phyloP scores from a whole-genome alignment of 2,888 invertebrate species.

The Apomyelois bistriatella region DNA sequence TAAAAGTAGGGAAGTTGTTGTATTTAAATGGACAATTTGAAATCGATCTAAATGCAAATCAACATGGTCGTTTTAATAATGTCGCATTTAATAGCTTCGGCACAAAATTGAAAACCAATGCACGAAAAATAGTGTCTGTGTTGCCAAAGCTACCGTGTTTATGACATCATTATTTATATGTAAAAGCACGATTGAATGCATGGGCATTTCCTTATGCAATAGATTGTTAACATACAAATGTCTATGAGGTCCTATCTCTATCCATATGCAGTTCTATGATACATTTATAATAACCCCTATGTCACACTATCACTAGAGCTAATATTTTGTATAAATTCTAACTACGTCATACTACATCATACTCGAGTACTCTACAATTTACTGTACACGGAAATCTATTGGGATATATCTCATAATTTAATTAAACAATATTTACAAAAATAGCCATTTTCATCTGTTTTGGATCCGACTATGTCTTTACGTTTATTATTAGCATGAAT shows the following conservation, averaged over 20 bases:
- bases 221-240: slow-evolving; percentile 47
- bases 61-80: slow-evolving; percentile 4
- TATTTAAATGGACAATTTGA: not conserved
- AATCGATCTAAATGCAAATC: not conserved
- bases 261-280: slow-evolving; percentile 59
- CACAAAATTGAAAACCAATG: not conserved
- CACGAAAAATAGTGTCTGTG: not conserved
- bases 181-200: slow-evolving; percentile 27
- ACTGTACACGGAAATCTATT: slow-evolving; percentile 77
- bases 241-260: slow-evolving; percentile 54
- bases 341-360: slow-evolving; percentile 62
- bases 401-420: slow-evolving; percentile 73
- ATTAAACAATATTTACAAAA: slow-evolving; percentile 77
- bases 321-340: slow-evolving; percentile 77
- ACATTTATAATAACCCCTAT: slow-evolving; percentile 58
- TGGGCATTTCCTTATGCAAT: slow-evolving; percentile 41
- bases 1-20: not conserved
- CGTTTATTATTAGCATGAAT: slow-evolving; percentile 41
- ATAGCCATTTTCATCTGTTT: slow-evolving; percentile 68
- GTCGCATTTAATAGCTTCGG: not conserved
- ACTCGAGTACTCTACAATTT: slow-evolving; percentile 73
- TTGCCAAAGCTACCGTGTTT: not conserved
- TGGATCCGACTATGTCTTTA: slow-evolving; percentile 55
- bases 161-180: slow-evolving; percentile 14
- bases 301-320: slow-evolving; percentile 64